Percentiles rank a stretch among this genome's conserved stretches.
phyloP scores from a whole-genome alignment of 2,797 vertebrate species.

The Characodon lateralis region DNA sequence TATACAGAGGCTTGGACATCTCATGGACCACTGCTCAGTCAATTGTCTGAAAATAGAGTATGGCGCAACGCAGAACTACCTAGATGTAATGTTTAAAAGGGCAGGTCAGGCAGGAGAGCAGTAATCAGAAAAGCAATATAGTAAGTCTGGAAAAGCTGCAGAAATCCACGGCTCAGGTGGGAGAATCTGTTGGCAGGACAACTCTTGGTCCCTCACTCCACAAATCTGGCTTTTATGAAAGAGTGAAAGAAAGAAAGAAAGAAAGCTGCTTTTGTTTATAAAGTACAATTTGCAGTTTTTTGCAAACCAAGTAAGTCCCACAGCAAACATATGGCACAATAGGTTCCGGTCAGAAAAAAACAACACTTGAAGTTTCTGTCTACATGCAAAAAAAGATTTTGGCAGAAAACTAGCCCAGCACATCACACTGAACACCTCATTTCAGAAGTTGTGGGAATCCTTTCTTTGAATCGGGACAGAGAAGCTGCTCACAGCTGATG shows the following conservation, averaged over 20 bases:
- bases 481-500: not conserved
- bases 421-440: not conserved
- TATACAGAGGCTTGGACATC: not conserved
- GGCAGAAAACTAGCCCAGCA: not conserved
- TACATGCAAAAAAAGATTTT: not conserved
- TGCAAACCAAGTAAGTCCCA: not conserved
- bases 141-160: not conserved
- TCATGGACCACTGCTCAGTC: not conserved
- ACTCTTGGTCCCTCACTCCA: slow-evolving; percentile 4
- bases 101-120: not conserved
- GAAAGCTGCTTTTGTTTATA: not conserved
- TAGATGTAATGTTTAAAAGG: not conserved
- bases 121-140: not conserved
- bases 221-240: not conserved
- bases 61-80: not conserved
- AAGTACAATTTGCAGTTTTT: not conserved
- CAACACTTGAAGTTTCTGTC: not conserved
- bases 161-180: not conserved
- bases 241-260: too few relatives aligned
- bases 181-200: slow-evolving; percentile 1
- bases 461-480: not conserved
- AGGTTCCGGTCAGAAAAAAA: not conserved
- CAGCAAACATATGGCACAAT: not conserved
- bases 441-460: not conserved
- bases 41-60: not conserved